Evolutionary conservation across 1,140 invertebrate genomes (phyloP).

Genomic region (Mamestra configurata): DNA sequence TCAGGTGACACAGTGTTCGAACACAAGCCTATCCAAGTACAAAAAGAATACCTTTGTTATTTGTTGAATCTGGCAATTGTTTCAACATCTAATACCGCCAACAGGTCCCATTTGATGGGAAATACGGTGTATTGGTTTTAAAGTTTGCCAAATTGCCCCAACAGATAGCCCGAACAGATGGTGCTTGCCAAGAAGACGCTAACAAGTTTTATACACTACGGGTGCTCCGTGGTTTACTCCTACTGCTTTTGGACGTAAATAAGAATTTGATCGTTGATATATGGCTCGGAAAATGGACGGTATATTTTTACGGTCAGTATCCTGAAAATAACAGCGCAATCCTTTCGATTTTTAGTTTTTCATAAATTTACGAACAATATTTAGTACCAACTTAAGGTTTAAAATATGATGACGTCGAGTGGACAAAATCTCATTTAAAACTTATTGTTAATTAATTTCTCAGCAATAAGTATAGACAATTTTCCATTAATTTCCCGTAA

Average conservation of each 20-base stretch:
- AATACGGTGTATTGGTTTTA: slow-evolving; percentile 38
- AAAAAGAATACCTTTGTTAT: not conserved
- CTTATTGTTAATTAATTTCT: too few relatives aligned
- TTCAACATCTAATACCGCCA: not conserved
- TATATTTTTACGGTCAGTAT: not conserved
- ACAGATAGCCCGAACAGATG: slow-evolving; percentile 11
- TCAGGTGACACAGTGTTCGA: not conserved
- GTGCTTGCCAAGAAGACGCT: slow-evolving; percentile 19
- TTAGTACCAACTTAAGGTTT: too few relatives aligned
- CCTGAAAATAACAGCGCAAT: not conserved
- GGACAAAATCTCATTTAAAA: too few relatives aligned
- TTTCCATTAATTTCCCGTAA: too few relatives aligned
- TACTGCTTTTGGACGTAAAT: slow-evolving; percentile 4
- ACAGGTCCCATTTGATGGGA: slow-evolving; percentile 14
- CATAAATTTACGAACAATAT: not conserved
- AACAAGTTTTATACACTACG: slow-evolving; percentile 17
- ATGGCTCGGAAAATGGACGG: not conserved
- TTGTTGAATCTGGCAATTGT: not conserved
- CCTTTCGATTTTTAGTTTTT: not conserved
- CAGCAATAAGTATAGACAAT: too few relatives aligned
- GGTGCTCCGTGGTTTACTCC: not conserved
- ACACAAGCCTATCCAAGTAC: not conserved
- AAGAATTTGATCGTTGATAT: slow-evolving; percentile 13
- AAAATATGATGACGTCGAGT: too few relatives aligned
- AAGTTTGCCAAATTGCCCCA: slow-evolving; percentile 30